phyloP scores from a whole-genome alignment of 2,888 invertebrate genomes.

The Anodontia alba region DNA sequence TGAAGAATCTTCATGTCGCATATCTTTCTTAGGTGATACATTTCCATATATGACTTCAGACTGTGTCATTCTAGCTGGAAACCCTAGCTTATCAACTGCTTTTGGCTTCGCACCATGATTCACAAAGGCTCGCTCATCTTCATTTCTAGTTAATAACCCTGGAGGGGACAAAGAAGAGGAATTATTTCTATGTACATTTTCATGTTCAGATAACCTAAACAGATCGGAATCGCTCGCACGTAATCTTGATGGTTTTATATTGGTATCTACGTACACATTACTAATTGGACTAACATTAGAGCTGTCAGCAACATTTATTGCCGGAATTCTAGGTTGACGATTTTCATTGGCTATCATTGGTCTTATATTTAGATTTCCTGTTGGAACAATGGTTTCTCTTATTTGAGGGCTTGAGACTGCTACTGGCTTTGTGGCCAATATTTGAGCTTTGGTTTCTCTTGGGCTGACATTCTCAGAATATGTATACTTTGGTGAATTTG shows the following conservation, averaged over 20 bases:
- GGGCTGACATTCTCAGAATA: background rate
- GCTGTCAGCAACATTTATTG: background rate
- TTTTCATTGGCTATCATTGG: constrained; percentile 51
- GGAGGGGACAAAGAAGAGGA: constrained; percentile 3
- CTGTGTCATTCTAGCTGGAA: constrained; percentile 51
- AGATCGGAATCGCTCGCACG: constrained; percentile 4
- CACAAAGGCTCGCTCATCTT: background rate
- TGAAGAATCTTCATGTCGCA: background rate
- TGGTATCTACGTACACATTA: background rate
- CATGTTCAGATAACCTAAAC: background rate
- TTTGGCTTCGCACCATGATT: background rate
- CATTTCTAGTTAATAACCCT: background rate
- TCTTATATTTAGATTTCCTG: constrained; percentile 34
- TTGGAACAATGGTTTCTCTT: background rate
- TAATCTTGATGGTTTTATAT: background rate
- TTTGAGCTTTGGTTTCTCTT: background rate
- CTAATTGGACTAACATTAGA: too few species aligned
- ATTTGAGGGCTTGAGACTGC: constrained; percentile 10
- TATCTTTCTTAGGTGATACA: background rate
- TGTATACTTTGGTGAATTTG: background rate
- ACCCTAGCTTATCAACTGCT: background rate
- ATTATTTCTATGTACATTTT: background rate
- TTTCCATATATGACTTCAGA: constrained; percentile 42
- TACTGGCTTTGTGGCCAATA: background rate
- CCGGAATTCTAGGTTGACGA: constrained; percentile 1